Evolutionary conservation across 53 echinoderm and acorn worm species (phyloP), one percentile per base, ranked within the genome.

Genomic region (Echinometra lucunter): DNA sequence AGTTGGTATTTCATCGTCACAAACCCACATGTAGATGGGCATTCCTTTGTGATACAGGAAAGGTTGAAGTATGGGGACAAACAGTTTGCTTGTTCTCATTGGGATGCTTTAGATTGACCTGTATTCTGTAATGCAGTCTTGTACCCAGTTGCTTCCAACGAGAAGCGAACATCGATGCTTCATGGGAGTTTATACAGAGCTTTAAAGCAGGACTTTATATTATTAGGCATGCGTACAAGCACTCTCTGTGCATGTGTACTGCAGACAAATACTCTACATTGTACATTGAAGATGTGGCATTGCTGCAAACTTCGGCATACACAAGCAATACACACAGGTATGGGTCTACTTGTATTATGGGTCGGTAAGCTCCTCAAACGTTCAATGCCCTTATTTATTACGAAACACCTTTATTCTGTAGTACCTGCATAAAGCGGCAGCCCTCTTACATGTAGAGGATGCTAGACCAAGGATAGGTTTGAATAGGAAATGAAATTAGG

Each of bases 101-200:
- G 66, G 60, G n/a, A 45, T 91, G 91, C 30, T 91, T 58, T 91
- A n/a, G 69, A 34, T 70, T 91, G 91, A 91, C 91, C 91, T 91
- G 91, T 70, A 69, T 91, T 91, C 91, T 58, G 27, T 89, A 89
- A 55, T 89, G 91, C 91, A 67, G 91, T 40, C 91, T 89, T 57
- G 57, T 35, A 89, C 57, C 27, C 91, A 45, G 15, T 44, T 45
- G 66, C 91, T 60, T 11, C 37, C 78, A 21, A 21, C 78, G 40
- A 78, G 42, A 78, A 42, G 21, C 34, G 78, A 78, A 78, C 42
- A 78, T 78, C 21, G 35, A 19, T 21, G 78, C 78, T 78, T 78
- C 85, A 47, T 47, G 49, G 85, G 85, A 85, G 85, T 49, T 85
- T 85, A 15, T 78, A 78, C 78, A 78, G 78, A 40, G 78, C 78